Percentiles rank a stretch among this genome's conserved stretches.
These are phyloP conservation scores for Eustalomyia histrio DNA, from an alignment of 2,888 invertebrate species.

Conservation along the genomic window DNA sequence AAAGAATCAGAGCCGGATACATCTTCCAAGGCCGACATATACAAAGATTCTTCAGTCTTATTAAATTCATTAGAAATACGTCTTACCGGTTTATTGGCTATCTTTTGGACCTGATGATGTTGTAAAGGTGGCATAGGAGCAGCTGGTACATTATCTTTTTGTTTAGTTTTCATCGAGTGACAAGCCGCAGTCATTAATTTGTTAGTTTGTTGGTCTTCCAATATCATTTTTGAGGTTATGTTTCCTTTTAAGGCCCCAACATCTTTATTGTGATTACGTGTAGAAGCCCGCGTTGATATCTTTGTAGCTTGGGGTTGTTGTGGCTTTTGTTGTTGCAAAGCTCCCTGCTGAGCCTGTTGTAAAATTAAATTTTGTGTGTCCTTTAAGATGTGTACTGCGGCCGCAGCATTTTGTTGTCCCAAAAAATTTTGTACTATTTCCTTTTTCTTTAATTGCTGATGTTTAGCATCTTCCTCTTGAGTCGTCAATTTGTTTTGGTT, in stretches of 20 bases:
- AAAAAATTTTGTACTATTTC: slow-evolving; percentile 52
- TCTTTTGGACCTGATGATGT: slow-evolving; percentile 69
- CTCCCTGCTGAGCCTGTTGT: slow-evolving; percentile 40
- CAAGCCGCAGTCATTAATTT: slow-evolving; percentile 71
- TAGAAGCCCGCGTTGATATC: slow-evolving; percentile 68
- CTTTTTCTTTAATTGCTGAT: slow-evolving; percentile 67
- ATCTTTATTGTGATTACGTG: slow-evolving; percentile 67
- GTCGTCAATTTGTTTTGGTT: slow-evolving; percentile 68
- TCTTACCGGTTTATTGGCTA: slow-evolving; percentile 78
- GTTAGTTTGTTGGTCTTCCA: slow-evolving; percentile 58
- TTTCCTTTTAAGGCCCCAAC: slow-evolving; percentile 63
- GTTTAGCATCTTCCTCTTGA: slow-evolving; percentile 80
- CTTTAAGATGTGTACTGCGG: slow-evolving; percentile 50
- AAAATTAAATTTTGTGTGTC: slow-evolving; percentile 50
- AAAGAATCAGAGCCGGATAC: slow-evolving; percentile 78
- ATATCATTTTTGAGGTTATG: slow-evolving; percentile 57
- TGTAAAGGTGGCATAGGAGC: slow-evolving; percentile 57
- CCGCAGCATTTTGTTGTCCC: slow-evolving; percentile 41
- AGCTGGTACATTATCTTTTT: slow-evolving; percentile 68
- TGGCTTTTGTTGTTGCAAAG: slow-evolving; percentile 28
- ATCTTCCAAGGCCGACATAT: slow-evolving; percentile 88
- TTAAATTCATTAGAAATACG: slow-evolving; percentile 85
- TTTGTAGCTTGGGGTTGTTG: slow-evolving; percentile 40
- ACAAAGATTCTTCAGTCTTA: slow-evolving; percentile 87
- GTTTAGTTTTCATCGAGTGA: slow-evolving; percentile 72